Percentiles rank a stretch among this genome's conserved stretches.
Evolutionary conservation across 2,797 vertebrate genomes (phyloP).

Genomic region (Argyrosomus regius): DNA sequence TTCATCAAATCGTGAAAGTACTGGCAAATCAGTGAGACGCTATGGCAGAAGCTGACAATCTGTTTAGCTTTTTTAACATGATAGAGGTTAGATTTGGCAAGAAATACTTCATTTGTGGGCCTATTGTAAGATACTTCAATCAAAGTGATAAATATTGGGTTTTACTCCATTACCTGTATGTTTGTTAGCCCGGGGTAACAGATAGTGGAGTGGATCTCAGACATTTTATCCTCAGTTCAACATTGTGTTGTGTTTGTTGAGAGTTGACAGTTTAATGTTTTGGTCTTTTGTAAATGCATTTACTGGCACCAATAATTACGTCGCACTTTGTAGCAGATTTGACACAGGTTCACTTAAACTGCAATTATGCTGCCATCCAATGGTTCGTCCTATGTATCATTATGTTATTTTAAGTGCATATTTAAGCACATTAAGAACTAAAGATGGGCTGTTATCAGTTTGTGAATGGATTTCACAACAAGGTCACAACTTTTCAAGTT

Average conservation of each 20-base stretch:
- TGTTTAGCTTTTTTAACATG: constrained; percentile 6
- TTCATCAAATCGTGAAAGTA: constrained; percentile 7
- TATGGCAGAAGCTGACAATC: not conserved
- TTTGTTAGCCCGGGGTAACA: not conserved
- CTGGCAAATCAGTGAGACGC: not conserved
- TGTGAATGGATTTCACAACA: not conserved
- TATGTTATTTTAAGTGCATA: too few species aligned
- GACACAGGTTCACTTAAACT: not conserved
- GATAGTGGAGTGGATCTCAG: not conserved
- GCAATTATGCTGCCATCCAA: not conserved
- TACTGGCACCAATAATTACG: not conserved
- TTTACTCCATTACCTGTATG: not conserved
- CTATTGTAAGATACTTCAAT: not conserved
- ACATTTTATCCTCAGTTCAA: not conserved
- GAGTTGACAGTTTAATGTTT: not conserved
- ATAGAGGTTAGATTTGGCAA: not conserved
- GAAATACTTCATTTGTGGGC: not conserved
- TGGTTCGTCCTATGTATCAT: not conserved
- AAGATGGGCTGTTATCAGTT: not conserved
- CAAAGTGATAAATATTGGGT: not conserved
- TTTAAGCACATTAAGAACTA: not conserved
- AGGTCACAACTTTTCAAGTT: not conserved
- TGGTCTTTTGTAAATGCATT: constrained; percentile 4
- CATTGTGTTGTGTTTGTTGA: not conserved
- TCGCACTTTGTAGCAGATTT: not conserved